Conservation (phyloP, 2,113 vertebrate genomes). For the Neofelis nebulosa region DNA sequence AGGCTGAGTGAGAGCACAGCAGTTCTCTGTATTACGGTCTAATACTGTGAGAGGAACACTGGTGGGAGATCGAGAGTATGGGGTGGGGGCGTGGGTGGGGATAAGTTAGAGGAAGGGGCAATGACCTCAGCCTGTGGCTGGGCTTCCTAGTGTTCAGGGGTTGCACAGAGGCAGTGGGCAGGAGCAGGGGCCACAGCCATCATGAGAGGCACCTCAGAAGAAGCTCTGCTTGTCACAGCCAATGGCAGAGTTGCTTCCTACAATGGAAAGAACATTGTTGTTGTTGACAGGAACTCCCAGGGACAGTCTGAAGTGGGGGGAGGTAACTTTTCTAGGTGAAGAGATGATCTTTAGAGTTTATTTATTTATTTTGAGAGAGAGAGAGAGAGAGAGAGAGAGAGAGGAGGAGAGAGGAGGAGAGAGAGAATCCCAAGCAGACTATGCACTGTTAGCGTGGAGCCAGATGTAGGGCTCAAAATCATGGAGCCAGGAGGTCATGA, state of each 20-base stretch:
- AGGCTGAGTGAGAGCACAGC: background rate
- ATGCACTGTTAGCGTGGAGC: too few relatives aligned
- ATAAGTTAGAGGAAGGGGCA: background rate
- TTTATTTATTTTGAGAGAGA: too few relatives aligned
- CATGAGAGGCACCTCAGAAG: background rate
- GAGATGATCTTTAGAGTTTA: background rate
- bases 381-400: too few relatives aligned
- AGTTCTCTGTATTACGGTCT: background rate
- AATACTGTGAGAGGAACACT: background rate
- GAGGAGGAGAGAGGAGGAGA: too few relatives aligned
- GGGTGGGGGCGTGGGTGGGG: background rate
- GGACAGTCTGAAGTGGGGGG: background rate
- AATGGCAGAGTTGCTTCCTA: background rate
- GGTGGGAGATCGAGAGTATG: background rate
- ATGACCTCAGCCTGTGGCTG: background rate
- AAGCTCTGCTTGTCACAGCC: background rate
- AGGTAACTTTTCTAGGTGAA: background rate
- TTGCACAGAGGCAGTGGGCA: background rate
- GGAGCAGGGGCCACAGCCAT: background rate
- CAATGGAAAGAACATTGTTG: background rate
- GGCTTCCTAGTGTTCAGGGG: background rate
- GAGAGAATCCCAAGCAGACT: too few relatives aligned
- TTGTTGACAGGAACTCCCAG: background rate
- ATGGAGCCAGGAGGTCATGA: too few relatives aligned
- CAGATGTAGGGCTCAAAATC: too few relatives aligned